Base-by-base conservation (phyloP, 2,888 invertebrate species). In the Furcula furcula region DNA sequence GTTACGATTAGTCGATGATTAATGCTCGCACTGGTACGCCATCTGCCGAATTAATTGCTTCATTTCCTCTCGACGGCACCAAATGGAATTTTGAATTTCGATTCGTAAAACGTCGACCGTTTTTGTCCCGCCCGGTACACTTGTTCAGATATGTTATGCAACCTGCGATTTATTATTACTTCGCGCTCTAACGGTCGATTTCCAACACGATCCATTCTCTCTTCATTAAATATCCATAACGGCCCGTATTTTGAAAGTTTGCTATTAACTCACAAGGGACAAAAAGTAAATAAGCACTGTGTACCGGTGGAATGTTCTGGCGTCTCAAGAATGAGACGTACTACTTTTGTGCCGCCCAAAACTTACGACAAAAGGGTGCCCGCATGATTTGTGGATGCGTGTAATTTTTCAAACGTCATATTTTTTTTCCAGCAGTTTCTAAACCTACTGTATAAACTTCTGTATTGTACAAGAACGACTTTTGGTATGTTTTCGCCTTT, bases 371-470 rank as follows among this genome's bases (percentile, higher is more conserved):
- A 86, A 85, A 81, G 82, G 76, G 73, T 76, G 70, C 81, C 78
- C 81, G 80, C 73, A 81, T 84, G 85, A 86, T 86, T 87, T 86
- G 82, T 86, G 86, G 84, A 83, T 82, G 85, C 79, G 86, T 85
- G 86, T 88, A 85, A 88, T 88, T 87, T 88, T 84, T 88, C 86
- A 87, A 78, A 85, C 78, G 86, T 88, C 87, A 87, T 83, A 84
- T 86, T 86, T 86, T 20, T n/a, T 86, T 85, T 80, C 78, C 78
- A 76, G 78, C 79, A 74, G 69, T 76, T 78, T 75, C 76, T 68
- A 76, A 64, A 76, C 72, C 72, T 74, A 65, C 71, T 70, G 71
- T 76, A 77, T 75, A 84, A 87, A 87, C 72, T 87, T 87, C 55
- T 59, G 80, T 65, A 81, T 87, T 88, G 83, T 88, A 72, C 67